A percentile compares a stretch with the other conserved stretches of the same genome.
These are phyloP conservation scores for Siphlonurus alternatus DNA, from an alignment of 2,888 invertebrate species.

Conservation along the genomic window DNA sequence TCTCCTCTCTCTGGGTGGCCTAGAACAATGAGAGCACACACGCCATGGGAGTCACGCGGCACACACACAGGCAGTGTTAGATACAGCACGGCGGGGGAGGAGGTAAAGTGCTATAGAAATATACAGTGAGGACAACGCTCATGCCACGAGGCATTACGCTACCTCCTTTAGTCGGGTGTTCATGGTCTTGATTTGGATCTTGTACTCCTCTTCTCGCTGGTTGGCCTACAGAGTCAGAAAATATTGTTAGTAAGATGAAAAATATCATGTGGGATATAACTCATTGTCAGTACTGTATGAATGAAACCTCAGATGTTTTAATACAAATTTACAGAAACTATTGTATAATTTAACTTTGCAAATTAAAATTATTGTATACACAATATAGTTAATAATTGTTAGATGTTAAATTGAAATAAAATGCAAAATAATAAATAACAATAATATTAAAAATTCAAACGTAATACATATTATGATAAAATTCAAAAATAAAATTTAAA, in stretches of 20 bases:
- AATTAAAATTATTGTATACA: too few species aligned
- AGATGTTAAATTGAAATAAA: too few species aligned
- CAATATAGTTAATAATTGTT: too few species aligned
- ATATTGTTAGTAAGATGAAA: not conserved
- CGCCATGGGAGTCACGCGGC: slow-evolving; percentile 8
- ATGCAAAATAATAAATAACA: too few species aligned
- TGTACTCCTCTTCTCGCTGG: slow-evolving; percentile 99
- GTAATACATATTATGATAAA: too few species aligned
- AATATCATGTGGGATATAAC: not conserved
- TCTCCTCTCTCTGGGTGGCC: slow-evolving; percentile 93
- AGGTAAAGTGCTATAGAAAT: not conserved
- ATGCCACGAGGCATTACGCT: slow-evolving; percentile 23
- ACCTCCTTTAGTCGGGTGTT: slow-evolving; percentile 99
- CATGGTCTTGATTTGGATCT: slow-evolving; percentile 98
- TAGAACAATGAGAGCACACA: slow-evolving; percentile 28
- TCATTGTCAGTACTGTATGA: not conserved
- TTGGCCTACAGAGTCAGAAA: slow-evolving; percentile 52
- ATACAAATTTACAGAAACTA: too few species aligned
- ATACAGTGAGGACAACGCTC: not conserved
- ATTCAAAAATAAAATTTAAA: too few species aligned
- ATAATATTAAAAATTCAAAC: too few species aligned
- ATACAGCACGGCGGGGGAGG: not conserved
- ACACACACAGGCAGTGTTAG: slow-evolving; percentile 3
- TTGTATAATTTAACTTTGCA: too few species aligned
- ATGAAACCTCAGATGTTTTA: too few species aligned